phyloP scores from a whole-genome alignment of 2,797 vertebrate genomes.

The Pseudochaenichthys georgianus region DNA sequence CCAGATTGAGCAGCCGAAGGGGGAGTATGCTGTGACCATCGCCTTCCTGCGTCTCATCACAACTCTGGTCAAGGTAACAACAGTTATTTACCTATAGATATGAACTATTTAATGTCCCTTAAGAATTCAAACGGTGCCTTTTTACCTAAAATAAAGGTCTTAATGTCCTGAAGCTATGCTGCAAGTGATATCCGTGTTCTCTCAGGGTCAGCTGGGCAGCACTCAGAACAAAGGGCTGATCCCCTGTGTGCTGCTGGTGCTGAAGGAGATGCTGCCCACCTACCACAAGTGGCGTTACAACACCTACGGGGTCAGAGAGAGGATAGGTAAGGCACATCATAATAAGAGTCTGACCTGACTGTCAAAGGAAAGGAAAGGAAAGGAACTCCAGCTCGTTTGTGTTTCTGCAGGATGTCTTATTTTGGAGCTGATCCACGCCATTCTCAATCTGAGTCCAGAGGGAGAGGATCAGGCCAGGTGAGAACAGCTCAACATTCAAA shows the following conservation, averaged over 20 bases:
- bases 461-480: conserved; percentile 91
- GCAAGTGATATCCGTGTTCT: not conserved
- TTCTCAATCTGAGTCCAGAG: conserved; percentile 95
- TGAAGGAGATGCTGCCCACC: conserved; percentile 98
- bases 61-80: conserved; percentile 93
- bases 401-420: conserved; percentile 91
- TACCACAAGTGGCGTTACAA: conserved; percentile 99
- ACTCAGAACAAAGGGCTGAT: conserved; percentile 96
- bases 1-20: conserved; percentile 94
- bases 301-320: conserved; percentile 92
- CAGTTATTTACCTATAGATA: not conserved
- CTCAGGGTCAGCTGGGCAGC: conserved; percentile 94
- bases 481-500: not conserved
- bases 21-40: conserved; percentile 94
- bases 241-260: conserved; percentile 95
- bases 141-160: not conserved
- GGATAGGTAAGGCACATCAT: conserved; percentile 87
- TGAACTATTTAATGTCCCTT: not conserved
- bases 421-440: conserved; percentile 96
- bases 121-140: not conserved
- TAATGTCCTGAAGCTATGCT: too few relatives aligned
- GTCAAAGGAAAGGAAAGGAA: not conserved
- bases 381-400: not conserved
- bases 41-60: conserved; percentile 95
- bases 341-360: too few relatives aligned